Evolutionary conservation across 2,797 vertebrate genomes (phyloP).

Genomic region (Ptychobarbus kaznakovi): DNA sequence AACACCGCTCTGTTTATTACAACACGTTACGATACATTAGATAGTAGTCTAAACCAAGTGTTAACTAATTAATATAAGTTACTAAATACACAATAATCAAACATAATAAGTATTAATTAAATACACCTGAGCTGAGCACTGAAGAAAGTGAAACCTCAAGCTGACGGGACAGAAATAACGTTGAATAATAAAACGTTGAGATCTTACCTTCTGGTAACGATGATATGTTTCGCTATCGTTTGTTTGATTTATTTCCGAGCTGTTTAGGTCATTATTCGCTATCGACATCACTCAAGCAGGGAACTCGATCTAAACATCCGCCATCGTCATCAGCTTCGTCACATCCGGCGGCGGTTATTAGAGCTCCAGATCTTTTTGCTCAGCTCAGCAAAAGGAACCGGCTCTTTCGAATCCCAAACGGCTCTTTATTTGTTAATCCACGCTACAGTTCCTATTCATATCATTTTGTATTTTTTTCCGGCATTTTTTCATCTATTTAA

Average conservation of each 20-base stretch:
- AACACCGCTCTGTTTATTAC: not conserved
- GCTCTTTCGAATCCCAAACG: too few species aligned
- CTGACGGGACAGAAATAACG: not conserved
- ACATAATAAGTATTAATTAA: not conserved
- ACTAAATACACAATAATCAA: not conserved
- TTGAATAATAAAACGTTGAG: not conserved
- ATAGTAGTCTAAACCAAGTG: not conserved
- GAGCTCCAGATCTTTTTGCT: too few species aligned
- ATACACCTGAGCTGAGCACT: not conserved
- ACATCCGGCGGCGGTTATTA: conserved; percentile 22
- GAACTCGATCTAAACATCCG: conserved; percentile 30
- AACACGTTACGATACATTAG: not conserved
- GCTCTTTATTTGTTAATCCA: too few species aligned
- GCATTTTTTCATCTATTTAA: too few species aligned
- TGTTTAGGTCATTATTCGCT: not conserved
- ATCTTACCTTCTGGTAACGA: not conserved
- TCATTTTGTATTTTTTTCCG: too few species aligned
- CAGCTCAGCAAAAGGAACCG: too few species aligned
- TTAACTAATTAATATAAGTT: not conserved
- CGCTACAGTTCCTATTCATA: too few species aligned
- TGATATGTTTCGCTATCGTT: not conserved
- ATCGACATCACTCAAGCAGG: not conserved
- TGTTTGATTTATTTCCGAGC: not conserved
- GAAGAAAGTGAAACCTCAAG: not conserved
- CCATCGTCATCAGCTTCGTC: not conserved